These are phyloP conservation scores for Dipodomys merriami DNA, from an alignment of 2,113 vertebrate genomes.

Conservation along the genomic window DNA sequence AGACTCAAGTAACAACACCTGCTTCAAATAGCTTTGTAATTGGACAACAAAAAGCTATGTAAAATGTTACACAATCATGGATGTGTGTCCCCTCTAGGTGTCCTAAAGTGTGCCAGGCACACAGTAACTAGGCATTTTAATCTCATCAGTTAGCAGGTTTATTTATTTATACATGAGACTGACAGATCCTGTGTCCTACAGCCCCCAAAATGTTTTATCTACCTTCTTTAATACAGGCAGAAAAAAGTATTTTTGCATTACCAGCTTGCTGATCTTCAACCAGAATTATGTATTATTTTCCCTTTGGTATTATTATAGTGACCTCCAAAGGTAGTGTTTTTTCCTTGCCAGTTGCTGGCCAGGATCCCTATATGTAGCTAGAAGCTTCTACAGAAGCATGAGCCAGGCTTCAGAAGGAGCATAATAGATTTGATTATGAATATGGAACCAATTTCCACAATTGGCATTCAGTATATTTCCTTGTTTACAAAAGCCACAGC, in stretches of 20 bases:
- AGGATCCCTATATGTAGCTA: constrained; percentile 43
- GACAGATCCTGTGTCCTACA: accelerated
- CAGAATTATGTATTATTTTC: neutral
- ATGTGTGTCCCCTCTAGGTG: neutral
- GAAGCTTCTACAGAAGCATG: constrained; percentile 70
- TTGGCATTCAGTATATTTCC: constrained; percentile 51
- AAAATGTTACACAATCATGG: neutral
- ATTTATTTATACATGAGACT: neutral
- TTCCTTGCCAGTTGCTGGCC: constrained; percentile 48
- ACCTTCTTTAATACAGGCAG: neutral
- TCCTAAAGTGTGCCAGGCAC: neutral
- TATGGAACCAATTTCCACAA: constrained; percentile 66
- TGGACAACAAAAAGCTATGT: neutral
- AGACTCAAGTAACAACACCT: neutral
- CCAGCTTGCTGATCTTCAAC: neutral
- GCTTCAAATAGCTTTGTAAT: neutral
- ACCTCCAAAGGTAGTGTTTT: constrained; percentile 47
- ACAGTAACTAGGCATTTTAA: neutral
- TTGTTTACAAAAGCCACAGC: constrained; percentile 39
- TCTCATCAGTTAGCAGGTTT: neutral
- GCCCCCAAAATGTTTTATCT: neutral
- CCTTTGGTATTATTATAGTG: neutral
- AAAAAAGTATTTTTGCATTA: neutral
- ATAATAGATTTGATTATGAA: constrained; percentile 70
- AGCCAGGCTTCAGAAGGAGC: constrained; percentile 59